Evolutionary conservation across 2,888 invertebrate genomes (phyloP).

Genomic region (Himalopsyche kuldschensis): DNA sequence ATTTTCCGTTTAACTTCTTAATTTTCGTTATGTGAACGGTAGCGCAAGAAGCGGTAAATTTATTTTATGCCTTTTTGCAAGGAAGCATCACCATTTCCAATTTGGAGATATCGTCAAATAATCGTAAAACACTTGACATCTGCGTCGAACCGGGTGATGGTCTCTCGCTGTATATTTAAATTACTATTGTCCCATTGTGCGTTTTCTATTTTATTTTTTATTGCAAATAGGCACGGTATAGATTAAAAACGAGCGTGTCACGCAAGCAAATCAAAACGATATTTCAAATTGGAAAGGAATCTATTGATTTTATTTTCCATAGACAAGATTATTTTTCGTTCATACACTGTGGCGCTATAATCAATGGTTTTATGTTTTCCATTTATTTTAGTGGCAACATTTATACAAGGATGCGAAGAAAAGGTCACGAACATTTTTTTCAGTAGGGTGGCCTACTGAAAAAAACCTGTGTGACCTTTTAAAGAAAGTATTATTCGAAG

Average conservation of each 20-base stretch:
- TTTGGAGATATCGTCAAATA: conserved; percentile 12
- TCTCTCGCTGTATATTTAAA: neutral
- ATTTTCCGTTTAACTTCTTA: neutral
- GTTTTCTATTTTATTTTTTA: neutral
- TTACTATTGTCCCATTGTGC: neutral
- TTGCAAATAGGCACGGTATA: neutral
- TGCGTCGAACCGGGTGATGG: neutral
- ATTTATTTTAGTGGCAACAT: no score
- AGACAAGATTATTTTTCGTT: no score
- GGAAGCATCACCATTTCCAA: neutral
- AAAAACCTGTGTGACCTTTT: no score
- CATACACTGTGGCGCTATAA: no score
- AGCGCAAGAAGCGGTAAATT: neutral
- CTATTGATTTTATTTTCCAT: no score
- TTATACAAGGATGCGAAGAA: no score
- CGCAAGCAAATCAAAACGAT: no score
- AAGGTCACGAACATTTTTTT: no score
- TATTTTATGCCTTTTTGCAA: conserved; percentile 8
- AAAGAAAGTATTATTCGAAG: no score
- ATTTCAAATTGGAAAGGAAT: no score
- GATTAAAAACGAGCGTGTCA: neutral
- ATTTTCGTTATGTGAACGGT: neutral
- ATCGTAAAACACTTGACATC: conserved; percentile 16
- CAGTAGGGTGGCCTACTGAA: no score
- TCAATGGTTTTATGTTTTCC: no score